Percentiles rank a stretch among this genome's conserved stretches.
Evolutionary conservation across 2,888 invertebrate genomes (phyloP).

Genomic region (Craniophora ligustri): DNA sequence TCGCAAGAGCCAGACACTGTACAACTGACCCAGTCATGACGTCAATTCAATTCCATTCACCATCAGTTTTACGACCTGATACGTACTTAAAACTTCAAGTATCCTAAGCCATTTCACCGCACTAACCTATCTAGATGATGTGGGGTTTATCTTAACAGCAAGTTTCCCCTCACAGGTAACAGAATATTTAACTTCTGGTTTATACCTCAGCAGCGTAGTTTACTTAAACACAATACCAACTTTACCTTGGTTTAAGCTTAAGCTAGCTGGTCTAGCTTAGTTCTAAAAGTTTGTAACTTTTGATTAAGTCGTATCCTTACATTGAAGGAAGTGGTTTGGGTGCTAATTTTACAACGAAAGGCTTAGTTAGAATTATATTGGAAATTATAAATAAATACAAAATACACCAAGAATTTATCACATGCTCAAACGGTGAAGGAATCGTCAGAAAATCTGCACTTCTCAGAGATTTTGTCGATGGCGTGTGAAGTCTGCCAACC

Average conservation of each 20-base stretch:
- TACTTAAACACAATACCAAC: constrained; percentile 15
- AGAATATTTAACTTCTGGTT: constrained; percentile 34
- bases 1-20: no score
- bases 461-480: no score
- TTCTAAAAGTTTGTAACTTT: constrained; percentile 21
- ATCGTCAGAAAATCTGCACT: no score
- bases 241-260: neutral
- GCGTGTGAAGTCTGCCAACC: no score
- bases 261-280: constrained; percentile 1
- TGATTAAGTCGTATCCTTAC: constrained; percentile 1
- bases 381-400: no score
- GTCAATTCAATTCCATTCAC: constrained; percentile 7
- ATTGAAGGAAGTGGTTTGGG: no score
- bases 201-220: constrained; percentile 7
- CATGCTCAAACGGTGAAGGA: no score
- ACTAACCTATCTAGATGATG: neutral
- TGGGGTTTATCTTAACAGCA: constrained; percentile 5
- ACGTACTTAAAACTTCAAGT: neutral
- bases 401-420: no score
- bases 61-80: constrained; percentile 14
- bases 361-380: no score
- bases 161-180: constrained; percentile 16
- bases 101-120: no score
- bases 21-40: constrained; percentile 1
- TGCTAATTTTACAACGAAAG: no score